Evolutionary conservation across 1,140 invertebrate genomes (phyloP), one percentile per base, ranked within the genome.

Genomic region (Lasioglossum albipes): DNA sequence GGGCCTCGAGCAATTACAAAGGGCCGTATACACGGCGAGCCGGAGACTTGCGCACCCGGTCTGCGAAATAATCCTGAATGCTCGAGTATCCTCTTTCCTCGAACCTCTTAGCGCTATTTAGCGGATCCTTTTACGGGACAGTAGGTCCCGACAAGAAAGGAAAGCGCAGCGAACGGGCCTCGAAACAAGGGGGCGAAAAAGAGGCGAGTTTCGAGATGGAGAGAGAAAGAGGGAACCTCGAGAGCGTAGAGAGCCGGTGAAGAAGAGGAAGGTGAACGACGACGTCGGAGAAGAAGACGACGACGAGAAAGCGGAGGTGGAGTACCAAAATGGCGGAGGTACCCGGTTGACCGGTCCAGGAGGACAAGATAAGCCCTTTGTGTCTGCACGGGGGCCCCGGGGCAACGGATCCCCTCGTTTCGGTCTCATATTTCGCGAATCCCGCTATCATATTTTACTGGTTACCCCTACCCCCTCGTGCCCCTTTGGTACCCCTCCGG

Each of bases 281-380:
- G 61, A 64, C 80, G 82, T 79, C 69, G 67, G 65, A 82, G 71
- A 41, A 67, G 61, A 73, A 36, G 62, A 36, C 0, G 61, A 36
- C 7, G 62, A 64, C 27, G 31, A 41, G 62, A 31, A 36, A 31
- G 27, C 31, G 27, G 62, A 64, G 62, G 62, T 64, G 27, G 9
- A 45, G 36, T 65, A 76, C 64, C 41, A 45, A 0, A 59, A 18
- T 7, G 71, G 61, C 62, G 81, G 13, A 16, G 52, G 52, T 54
- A 20, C 16, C 52, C 52, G 84, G 80, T 79, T 31, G 41, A 20
- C 57, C 22, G 71, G 66, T 81, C 74, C 77, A 87, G 87, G 87
- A 59, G 57, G 87, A 91, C 89, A 89, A 92, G 91, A 92, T 92
- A 91, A 91, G 88, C 85, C 66, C 91, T 91, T 91, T 89, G 90